Percentiles rank a stretch among this genome's conserved stretches.
phyloP scores from a whole-genome alignment of 2,113 vertebrate species.

The Edolisoma coerulescens region DNA sequence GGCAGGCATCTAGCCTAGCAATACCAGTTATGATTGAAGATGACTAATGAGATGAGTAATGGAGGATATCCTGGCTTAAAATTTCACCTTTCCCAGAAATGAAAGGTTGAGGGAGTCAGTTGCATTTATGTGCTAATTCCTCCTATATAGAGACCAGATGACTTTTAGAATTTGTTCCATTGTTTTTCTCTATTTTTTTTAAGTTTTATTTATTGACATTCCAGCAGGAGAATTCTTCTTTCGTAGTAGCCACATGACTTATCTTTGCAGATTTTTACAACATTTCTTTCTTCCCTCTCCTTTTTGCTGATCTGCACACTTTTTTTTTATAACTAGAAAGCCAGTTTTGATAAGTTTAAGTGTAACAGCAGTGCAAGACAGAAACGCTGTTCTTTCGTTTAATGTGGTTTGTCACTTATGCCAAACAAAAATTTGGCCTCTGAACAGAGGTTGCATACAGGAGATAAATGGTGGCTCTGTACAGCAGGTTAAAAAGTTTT shows the following conservation, averaged over 20 bases:
- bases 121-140: background rate
- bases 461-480: background rate
- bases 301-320: background rate
- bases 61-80: background rate
- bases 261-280: background rate
- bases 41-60: conserved; percentile 14
- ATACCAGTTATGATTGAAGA: background rate
- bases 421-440: background rate
- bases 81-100: conserved; percentile 10
- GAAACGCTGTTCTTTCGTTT: background rate
- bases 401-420: background rate
- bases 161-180: background rate
- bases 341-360: background rate
- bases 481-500: background rate
- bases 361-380: background rate
- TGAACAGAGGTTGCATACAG: background rate
- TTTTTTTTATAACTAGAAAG: background rate
- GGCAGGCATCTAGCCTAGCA: background rate
- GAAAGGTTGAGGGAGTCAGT: background rate
- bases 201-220: background rate
- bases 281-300: background rate
- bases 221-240: background rate
- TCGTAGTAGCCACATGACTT: background rate
- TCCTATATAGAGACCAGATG: background rate
- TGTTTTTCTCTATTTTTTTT: background rate